Evolutionary conservation across 2,888 invertebrate species (phyloP).

Genomic region (Aromia moschata): DNA sequence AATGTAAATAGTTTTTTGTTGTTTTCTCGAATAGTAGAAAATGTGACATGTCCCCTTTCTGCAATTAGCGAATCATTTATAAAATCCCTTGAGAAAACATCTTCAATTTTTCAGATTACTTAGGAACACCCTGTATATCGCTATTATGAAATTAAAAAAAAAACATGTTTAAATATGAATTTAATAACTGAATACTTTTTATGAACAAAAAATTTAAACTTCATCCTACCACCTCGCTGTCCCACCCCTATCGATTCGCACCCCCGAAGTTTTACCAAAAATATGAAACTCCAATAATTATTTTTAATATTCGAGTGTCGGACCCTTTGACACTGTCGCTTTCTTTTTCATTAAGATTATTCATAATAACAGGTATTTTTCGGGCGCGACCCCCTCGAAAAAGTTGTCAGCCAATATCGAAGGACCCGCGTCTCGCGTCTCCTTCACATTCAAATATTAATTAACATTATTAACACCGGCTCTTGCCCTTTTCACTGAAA

Average conservation of each 20-base stretch:
- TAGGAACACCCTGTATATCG: too few species aligned
- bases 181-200: too few species aligned
- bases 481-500: constrained; percentile 63
- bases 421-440: constrained; percentile 55
- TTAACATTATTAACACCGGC: constrained; percentile 70
- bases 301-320: constrained; percentile 5
- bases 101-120: too few species aligned
- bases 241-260: not conserved
- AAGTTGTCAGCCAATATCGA: constrained; percentile 55
- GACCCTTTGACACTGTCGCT: constrained; percentile 4
- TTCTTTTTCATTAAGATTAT: constrained; percentile 45
- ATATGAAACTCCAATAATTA: constrained; percentile 2
- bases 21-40: too few species aligned
- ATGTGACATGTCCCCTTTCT: too few species aligned
- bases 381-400: constrained; percentile 41
- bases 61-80: too few species aligned
- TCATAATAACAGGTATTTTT: constrained; percentile 49
- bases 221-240: too few species aligned
- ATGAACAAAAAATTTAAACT: too few species aligned
- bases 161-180: too few species aligned
- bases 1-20: too few species aligned
- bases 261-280: not conserved
- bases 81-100: too few species aligned
- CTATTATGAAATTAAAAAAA: too few species aligned
- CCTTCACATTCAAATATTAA: constrained; percentile 69